phyloP scores from a whole-genome alignment of 2,113 vertebrate species.

The Gambusia holbrooki region DNA sequence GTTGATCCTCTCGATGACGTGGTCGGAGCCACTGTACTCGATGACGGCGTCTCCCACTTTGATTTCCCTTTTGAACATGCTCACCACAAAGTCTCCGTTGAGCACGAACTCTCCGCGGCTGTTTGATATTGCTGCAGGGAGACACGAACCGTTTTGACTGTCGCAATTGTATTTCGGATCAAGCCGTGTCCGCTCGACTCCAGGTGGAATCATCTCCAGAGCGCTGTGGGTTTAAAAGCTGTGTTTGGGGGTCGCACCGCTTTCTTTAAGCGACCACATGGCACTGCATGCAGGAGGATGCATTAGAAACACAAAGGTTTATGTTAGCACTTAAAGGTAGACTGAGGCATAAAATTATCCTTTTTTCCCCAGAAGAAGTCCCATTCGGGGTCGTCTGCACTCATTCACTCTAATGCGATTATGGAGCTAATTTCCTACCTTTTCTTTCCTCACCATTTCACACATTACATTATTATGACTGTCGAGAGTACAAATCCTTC shows the following conservation, averaged over 20 bases:
- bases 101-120: constrained; percentile 94
- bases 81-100: constrained; percentile 97
- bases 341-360: constrained; percentile 69
- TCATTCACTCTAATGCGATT: constrained; percentile 91
- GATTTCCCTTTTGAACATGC: constrained; percentile 99
- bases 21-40: constrained; percentile 96
- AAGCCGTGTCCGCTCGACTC: background rate
- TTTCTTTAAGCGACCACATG: background rate
- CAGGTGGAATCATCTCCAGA: too few relatives aligned
- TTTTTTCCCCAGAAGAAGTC: constrained; percentile 81
- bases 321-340: constrained; percentile 70
- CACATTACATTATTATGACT: constrained; percentile 83
- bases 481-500: constrained; percentile 60
- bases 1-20: constrained; percentile 93
- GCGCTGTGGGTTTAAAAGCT: background rate
- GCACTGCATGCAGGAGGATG: constrained; percentile 3
- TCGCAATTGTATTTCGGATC: background rate
- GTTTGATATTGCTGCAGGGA: constrained; percentile 88
- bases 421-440: constrained; percentile 92
- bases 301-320: constrained; percentile 19
- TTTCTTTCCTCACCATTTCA: constrained; percentile 87
- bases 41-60: constrained; percentile 91
- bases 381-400: constrained; percentile 80
- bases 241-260: background rate
- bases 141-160: constrained; percentile 15